A percentile compares a stretch with the other conserved stretches of the same genome.
These are phyloP conservation scores for Aromia moschata DNA, from an alignment of 2,888 invertebrate species.

Conservation along the genomic window DNA sequence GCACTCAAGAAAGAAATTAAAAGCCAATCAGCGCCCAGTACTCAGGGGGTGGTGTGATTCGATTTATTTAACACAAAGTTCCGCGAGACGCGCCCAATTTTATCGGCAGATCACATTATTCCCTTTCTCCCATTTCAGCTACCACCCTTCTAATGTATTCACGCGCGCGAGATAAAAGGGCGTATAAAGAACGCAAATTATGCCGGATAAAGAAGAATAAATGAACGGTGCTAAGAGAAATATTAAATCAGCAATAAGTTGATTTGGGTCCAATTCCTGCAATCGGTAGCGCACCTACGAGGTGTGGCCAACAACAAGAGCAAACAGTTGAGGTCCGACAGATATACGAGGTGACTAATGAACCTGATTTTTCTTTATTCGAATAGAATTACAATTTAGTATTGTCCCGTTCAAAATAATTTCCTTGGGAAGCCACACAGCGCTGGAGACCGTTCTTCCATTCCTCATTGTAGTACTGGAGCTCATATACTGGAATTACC, in stretches of 20 bases:
- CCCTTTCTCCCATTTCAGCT: conserved; percentile 24
- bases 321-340: too few relatives aligned
- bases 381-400: too few relatives aligned
- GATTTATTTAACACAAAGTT: conserved; percentile 29
- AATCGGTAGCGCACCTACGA: too few relatives aligned
- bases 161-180: conserved; percentile 28
- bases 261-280: conserved; percentile 29
- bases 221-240: conserved; percentile 41
- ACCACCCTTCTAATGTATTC: conserved; percentile 34
- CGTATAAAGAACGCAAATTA: conserved; percentile 36
- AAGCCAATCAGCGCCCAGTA: conserved; percentile 25
- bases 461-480: too few relatives aligned
- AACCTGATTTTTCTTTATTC: too few relatives aligned
- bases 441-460: too few relatives aligned
- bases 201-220: conserved; percentile 43
- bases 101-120: conserved; percentile 32
- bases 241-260: conserved; percentile 46
- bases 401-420: too few relatives aligned
- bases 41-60: conserved; percentile 23
- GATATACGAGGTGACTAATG: too few relatives aligned
- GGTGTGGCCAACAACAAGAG: too few relatives aligned
- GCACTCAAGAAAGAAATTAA: conserved; percentile 24
- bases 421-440: too few relatives aligned
- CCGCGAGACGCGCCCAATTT: conserved; percentile 30
- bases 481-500: too few relatives aligned